A percentile compares a stretch with the other conserved stretches of the same genome.
Evolutionary conservation across 2,113 vertebrate genomes (phyloP).

Genomic region (Callocephalon fimbriatum): DNA sequence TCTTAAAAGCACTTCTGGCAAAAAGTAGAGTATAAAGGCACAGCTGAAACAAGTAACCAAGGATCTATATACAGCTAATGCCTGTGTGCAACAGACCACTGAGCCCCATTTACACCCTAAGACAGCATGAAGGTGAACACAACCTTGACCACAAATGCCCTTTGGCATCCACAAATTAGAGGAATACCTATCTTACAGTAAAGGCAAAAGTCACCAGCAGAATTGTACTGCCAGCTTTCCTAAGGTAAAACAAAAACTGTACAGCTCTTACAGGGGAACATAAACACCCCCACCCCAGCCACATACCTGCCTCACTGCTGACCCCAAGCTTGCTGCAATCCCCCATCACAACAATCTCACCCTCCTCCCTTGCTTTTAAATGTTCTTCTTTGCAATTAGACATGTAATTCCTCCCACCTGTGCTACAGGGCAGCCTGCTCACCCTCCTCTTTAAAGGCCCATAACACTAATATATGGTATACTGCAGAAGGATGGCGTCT

Average conservation of each 20-base stretch:
- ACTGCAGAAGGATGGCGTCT: not conserved
- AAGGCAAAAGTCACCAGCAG: not conserved
- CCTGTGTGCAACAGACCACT: not conserved
- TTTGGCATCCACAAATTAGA: not conserved
- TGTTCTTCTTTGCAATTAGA: not conserved
- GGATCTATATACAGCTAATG: not conserved
- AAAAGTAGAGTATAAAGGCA: not conserved
- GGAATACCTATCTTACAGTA: fast-evolving
- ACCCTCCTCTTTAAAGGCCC: not conserved
- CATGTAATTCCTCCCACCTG: not conserved
- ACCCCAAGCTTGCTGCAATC: fast-evolving
- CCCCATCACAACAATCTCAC: fast-evolving
- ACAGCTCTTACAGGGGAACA: fast-evolving
- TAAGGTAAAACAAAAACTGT: fast-evolving
- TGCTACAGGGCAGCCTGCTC: not conserved
- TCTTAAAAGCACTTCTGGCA: conserved; percentile 32
- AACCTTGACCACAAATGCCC: fast-evolving
- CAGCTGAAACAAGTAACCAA: not conserved
- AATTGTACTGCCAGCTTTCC: fast-evolving
- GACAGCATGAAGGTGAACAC: not conserved
- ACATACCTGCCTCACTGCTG: fast-evolving
- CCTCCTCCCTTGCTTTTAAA: not conserved
- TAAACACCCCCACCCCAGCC: fast-evolving
- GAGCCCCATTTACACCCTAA: not conserved
- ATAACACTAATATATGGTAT: fast-evolving